Conservation (phyloP, 2,888 invertebrate species). For the Diaperis boleti region DNA sequence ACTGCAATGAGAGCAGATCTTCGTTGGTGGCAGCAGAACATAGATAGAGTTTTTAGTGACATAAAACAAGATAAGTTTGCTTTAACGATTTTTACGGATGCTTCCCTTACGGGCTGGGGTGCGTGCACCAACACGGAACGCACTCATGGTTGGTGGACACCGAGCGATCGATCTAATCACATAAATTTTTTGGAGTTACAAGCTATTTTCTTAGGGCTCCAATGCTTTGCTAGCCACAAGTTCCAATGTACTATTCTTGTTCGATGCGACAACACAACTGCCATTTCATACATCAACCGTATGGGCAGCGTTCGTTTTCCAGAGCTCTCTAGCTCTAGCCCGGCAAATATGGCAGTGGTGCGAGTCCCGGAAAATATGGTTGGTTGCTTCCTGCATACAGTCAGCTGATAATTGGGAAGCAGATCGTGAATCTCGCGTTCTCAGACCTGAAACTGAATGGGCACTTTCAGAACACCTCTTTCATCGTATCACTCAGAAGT, state of each 20-base stretch:
- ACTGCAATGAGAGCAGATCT: no score
- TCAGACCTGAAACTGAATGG: constrained; percentile 37
- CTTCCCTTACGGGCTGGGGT: constrained; percentile 24
- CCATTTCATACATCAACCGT: no score
- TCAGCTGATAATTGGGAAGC: not conserved
- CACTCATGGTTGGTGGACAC: constrained; percentile 8
- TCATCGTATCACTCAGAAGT: no score
- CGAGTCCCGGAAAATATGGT: constrained; percentile 22
- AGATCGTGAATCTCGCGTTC: constrained; percentile 13
- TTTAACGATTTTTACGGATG: constrained; percentile 20
- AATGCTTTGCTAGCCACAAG: constrained; percentile 3
- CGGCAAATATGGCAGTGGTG: no score
- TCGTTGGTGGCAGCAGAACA: constrained; percentile 14
- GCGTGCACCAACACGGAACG: not conserved
- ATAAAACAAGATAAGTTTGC: not conserved
- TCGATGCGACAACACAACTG: constrained; percentile 51
- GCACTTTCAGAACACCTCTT: constrained; percentile 6
- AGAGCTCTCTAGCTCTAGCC: no score
- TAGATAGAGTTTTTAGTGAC: not conserved
- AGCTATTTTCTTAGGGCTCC: constrained; percentile 14
- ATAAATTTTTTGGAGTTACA: constrained; percentile 30
- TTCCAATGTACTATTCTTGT: constrained; percentile 43
- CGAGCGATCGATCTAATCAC: not conserved
- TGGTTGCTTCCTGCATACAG: constrained; percentile 44
- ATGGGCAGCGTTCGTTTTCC: no score